Base-by-base conservation (phyloP, 2,888 invertebrate species). In the Phoenoteleia sp. region DNA sequence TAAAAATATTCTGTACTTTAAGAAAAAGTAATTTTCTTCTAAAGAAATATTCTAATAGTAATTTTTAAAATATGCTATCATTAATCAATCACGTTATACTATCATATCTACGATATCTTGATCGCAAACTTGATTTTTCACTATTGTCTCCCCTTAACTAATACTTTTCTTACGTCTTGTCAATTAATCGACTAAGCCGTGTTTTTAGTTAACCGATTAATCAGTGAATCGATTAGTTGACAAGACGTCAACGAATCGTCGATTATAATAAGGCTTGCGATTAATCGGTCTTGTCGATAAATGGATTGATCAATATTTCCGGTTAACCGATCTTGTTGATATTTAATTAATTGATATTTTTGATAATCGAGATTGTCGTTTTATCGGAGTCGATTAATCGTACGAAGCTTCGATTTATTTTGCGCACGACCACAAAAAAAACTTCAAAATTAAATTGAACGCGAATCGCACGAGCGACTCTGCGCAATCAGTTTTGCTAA, bases 301-400 rank as follows among this genome's bases (percentile, higher is more conserved):
- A 64, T 75, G 39, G 29, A 64, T 64, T 67, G 58, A 60, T 67
- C 67, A 52, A 77, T 67, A 69, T 60, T 69, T 67, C 33, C 47
- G 27, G 36, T 71, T 45, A 36, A 62, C 33, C 33, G 47, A 64
- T 62, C 71, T 79, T 49, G 54, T 64, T 71, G 39, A 64, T 64
- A 56, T 72, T 75, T 45, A 45, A 69, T 71, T 54, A 47, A 64
- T 29, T 77, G 39, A 60, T 58, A 69, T 69, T 77, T 77, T 69
- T 77, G 39, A 58, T 67, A 76, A 23, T 52, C 27, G 11, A 71
- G 36, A 56, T n/a, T 79, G 47, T 71, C 54, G 17, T 29, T 77
- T 49, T 60, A 49, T 47, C 19, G 25, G n/a, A 60, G 58, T 67
- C 52, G 64, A 69, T 69, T 77, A 58, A 71, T 42, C 47, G 29